Base-by-base conservation (phyloP, 2,113 vertebrate species). In the Rhadina sibilatrix region DNA sequence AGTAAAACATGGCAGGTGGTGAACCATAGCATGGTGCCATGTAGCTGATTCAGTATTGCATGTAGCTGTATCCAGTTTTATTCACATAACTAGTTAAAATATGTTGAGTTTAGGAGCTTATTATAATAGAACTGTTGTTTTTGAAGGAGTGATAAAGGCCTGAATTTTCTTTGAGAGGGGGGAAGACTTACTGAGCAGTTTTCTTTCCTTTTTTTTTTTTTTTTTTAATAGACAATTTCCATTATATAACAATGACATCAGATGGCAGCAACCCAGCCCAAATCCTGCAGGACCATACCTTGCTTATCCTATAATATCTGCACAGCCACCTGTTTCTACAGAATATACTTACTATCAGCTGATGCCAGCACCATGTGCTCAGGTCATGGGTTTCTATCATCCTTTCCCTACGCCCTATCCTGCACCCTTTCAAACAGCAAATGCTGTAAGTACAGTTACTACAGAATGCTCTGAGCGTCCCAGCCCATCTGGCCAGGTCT, bases 381-480 rank as follows among this genome's bases (percentile, higher is more conserved):
- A 99, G 56, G 98, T 99, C 81, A 99, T 99, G 99, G 99, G 99
- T 83, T 99, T 99, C 97, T 99, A 99, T 93, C 99, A 99, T 97
- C 99, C 99, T 59, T 99, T 99, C 77, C 98, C 98, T 61, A 64
- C 98, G 12, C 97, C 99, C 3, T 99, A 99, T 46, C 97, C 98
- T 12, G 97, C 98, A 18, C 98, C 99, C 12, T 98, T 99, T 68
- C 99, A 99, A 94, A n/a, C 99, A 71, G 89, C 98, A 12, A 98
- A 95, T 68, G 96, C 99, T 90, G 98, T 99, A 15, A 99, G 96
- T 95, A 71, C 99, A 10, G 97, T 99, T 15, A 97, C 98, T 27
- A 49, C 98, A 35, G 99, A 99, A 10, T 98, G 99, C 79, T n/a
- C 97, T 4, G 99, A 99, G 83, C 98, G 99, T 68, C 96, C 98